Conservation (phyloP, 2,888 invertebrate genomes). For the Yponomeuta sedellus region DNA sequence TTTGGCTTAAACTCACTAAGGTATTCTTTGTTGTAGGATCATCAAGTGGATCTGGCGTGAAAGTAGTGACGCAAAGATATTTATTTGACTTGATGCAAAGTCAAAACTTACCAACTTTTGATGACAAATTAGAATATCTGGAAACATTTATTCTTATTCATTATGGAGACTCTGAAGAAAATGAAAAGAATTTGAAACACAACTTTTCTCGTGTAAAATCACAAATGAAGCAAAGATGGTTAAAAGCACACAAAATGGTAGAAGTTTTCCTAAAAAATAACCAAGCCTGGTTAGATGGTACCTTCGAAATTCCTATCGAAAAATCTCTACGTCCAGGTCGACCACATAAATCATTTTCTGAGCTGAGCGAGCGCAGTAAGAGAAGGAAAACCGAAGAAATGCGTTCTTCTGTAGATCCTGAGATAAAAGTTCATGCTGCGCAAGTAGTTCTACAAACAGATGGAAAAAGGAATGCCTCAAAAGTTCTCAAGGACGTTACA, state of each 20-base stretch:
- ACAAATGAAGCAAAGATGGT: conserved; percentile 19
- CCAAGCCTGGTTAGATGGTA: conserved; percentile 20
- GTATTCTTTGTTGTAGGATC: conserved; percentile 15
- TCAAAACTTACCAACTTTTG: conserved; percentile 22
- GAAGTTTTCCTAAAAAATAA: conserved; percentile 20
- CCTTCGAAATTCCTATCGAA: conserved; percentile 19
- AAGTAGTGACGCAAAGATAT: conserved; percentile 22
- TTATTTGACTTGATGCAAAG: conserved; percentile 21
- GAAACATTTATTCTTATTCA: conserved; percentile 16
- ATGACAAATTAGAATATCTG: conserved; percentile 20
- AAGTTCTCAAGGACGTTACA: conserved; percentile 14
- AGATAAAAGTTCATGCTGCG: conserved; percentile 14
- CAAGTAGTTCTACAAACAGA: background rate
- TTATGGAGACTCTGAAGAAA: conserved; percentile 16
- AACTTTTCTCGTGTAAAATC: conserved; percentile 20
- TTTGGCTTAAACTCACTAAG: background rate
- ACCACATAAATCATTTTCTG: conserved; percentile 15
- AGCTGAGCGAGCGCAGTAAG: conserved; percentile 17
- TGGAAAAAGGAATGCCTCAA: conserved; percentile 15
- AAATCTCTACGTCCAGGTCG: conserved; percentile 14
- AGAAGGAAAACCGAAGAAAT: conserved; percentile 19
- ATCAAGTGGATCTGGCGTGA: conserved; percentile 21
- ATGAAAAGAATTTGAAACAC: conserved; percentile 17
- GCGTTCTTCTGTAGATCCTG: conserved; percentile 12
- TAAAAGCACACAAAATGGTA: conserved; percentile 15